Base-by-base conservation (phyloP, 1,140 invertebrate species). In the Lepidurus apus region DNA sequence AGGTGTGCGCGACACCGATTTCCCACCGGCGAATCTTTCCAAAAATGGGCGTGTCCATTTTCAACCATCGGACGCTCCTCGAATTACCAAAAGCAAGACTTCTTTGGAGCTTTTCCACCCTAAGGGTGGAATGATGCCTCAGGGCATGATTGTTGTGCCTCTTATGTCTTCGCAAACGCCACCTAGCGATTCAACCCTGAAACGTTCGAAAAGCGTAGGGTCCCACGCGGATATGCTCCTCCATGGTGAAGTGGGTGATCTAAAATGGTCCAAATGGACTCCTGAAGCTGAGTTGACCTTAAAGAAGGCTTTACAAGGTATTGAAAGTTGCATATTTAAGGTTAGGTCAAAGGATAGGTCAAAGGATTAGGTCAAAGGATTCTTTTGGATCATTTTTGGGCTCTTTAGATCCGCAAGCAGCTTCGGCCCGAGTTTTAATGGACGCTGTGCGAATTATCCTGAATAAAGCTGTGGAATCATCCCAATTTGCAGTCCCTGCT, bases 361-460 rank as follows among this genome's bases (percentile, higher is more conserved):
- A 65, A 76, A 73, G 26, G 65, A 73, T 77, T 47, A 43, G 77
- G 73, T 47, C 78, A 65, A 76, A 73, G 26, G 65, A 73, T 77
- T 79, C 45, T 78, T 81, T 21, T 76, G 42, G 77, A 24, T 34
- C 34, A 10, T n/a, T 44, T 47, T 53, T 79, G 42, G 74, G 75
- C 73, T 82, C 11, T 80, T 83, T 83, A 90, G 92, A 95, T 88
- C 93, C 93, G 6, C 94, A 94, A 84, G 87, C 90, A 77, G 85
- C 95, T 34, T 90, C 90, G 79, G 91, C 92, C 0, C 89, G 93
- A 77, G 89, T 89, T 6, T 86, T 95, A 43, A 95, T 95, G 93
- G 92, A 95, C 83, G 86, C 94, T 24, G 93, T 94, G 10, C 89
- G 91, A 24, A 90, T 93, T 81, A 90, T 95, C 73, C 89, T 95